Conservation (phyloP, 92 coral and sea anemone genomes). For the Zoanthus sociatus region DNA sequence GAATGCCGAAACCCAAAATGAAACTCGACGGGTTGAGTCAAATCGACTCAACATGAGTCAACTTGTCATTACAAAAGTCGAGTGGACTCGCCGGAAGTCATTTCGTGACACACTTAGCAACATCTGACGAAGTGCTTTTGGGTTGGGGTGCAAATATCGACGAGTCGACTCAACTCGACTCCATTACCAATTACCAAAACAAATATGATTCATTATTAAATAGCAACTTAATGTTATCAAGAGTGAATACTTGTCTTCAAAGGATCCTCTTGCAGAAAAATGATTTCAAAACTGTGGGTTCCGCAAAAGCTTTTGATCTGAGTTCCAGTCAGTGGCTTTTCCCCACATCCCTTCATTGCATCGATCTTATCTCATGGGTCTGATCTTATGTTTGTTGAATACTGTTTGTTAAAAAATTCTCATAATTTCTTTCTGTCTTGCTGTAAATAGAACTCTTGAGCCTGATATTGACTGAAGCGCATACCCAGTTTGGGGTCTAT, state of each 20-base stretch:
- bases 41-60: too few relatives aligned
- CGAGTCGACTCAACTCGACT: too few relatives aligned
- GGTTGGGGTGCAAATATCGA: too few relatives aligned
- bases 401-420: slow-evolving; percentile 24
- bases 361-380: slow-evolving; percentile 12
- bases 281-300: slow-evolving; percentile 13
- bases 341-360: slow-evolving; percentile 16
- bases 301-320: slow-evolving; percentile 42
- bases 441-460: slow-evolving; percentile 13
- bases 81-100: too few relatives aligned
- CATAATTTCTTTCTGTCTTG: slow-evolving; percentile 17
- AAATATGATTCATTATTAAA: too few relatives aligned
- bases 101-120: too few relatives aligned
- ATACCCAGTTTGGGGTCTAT: slow-evolving; percentile 13
- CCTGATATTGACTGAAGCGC: slow-evolving; percentile 23
- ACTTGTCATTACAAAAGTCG: too few relatives aligned
- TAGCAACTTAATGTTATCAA: too few relatives aligned
- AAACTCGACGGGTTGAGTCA: too few relatives aligned
- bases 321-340: slow-evolving; percentile 19
- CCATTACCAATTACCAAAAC: too few relatives aligned
- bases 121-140: too few relatives aligned
- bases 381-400: slow-evolving; percentile 9
- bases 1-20: too few relatives aligned
- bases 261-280: not conserved
- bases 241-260: slow-evolving; percentile 16